A percentile compares a stretch with the other conserved stretches of the same genome.
phyloP scores from a whole-genome alignment of 2,113 vertebrate genomes.

The Aix galericulata region DNA sequence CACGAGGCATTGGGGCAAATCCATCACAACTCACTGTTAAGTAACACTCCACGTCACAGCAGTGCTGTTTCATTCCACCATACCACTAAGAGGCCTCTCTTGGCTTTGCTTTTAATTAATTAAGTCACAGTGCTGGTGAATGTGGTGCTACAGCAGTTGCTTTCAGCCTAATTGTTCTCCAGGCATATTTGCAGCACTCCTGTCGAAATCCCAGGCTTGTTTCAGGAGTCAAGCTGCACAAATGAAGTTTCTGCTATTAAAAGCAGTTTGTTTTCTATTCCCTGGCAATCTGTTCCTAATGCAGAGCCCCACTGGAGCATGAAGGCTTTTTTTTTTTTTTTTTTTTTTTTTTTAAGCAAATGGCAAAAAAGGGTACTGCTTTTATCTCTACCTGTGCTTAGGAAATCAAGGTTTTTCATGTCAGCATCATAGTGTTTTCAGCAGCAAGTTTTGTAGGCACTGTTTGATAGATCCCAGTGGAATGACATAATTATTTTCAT shows the following conservation, averaged over 20 bases:
- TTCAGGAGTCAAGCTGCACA: constrained; percentile 34
- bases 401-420: neutral
- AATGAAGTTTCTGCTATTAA: constrained; percentile 3
- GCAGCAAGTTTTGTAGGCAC: neutral
- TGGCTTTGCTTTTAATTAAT: constrained; percentile 28
- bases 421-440: neutral
- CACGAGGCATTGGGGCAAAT: neutral
- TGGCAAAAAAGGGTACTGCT: neutral
- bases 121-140: neutral
- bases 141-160: neutral
- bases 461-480: neutral
- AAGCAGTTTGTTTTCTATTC: constrained; percentile 32
- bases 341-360: neutral
- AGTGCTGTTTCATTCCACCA: neutral
- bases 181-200: neutral
- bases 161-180: constrained; percentile 37
- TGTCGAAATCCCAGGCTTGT: neutral
- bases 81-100: constrained; percentile 5
- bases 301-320: neutral
- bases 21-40: neutral
- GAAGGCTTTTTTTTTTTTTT: neutral
- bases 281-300: constrained; percentile 36
- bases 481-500: neutral
- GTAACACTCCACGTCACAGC: neutral
- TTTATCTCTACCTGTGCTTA: neutral